A percentile compares a stretch with the other conserved stretches of the same genome.
phyloP scores from a whole-genome alignment of 2,113 vertebrate species.

The Castor canadensis region DNA sequence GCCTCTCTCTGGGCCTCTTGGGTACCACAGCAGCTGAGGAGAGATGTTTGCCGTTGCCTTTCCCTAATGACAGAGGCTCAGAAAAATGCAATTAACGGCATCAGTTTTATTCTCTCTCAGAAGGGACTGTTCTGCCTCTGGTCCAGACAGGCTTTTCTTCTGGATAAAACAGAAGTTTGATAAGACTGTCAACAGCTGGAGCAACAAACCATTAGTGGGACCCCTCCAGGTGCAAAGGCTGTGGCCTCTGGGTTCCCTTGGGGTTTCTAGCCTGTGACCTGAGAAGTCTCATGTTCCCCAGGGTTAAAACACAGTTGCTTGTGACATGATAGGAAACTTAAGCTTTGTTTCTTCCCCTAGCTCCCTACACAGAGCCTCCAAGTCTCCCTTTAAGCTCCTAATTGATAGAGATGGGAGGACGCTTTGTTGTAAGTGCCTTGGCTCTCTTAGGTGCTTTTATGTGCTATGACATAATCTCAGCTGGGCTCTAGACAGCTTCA shows the following conservation, averaged over 20 bases:
- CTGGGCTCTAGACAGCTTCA: background rate
- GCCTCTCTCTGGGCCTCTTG: background rate
- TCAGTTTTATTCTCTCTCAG: background rate
- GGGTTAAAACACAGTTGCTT: background rate
- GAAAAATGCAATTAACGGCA: background rate
- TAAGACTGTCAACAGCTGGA: background rate
- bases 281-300: rapidly evolving
- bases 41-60: background rate
- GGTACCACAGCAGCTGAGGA: background rate
- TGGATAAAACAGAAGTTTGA: background rate
- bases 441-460: background rate
- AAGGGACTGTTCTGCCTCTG: background rate
- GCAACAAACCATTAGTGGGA: too few species aligned
- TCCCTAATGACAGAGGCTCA: background rate
- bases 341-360: background rate
- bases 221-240: background rate
- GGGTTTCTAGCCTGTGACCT: background rate
- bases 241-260: background rate
- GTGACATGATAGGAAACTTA: background rate
- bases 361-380: background rate
- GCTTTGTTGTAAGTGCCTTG: background rate
- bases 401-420: background rate
- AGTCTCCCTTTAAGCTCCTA: background rate
- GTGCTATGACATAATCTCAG: background rate
- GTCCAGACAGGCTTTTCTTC: background rate